These are phyloP conservation scores for Formica selysi DNA, from an alignment of 1,140 invertebrate species.

Conservation along the genomic window DNA sequence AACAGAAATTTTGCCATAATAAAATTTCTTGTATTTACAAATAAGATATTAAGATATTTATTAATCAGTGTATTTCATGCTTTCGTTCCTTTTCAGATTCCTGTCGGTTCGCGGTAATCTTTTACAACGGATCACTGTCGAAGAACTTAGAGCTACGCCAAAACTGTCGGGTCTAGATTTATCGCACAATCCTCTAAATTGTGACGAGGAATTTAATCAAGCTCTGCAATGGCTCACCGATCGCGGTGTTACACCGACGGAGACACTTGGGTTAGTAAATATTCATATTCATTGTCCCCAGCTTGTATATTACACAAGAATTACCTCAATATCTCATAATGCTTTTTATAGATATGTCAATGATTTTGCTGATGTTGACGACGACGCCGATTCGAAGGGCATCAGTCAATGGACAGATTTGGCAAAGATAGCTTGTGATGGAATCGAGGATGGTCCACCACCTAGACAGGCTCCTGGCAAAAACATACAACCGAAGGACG, in stretches of 20 bases:
- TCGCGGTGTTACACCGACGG: conserved; percentile 81
- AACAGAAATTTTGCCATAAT: not conserved
- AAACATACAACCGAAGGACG: conserved; percentile 35
- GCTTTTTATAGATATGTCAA: conserved; percentile 52
- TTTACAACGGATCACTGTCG: conserved; percentile 81
- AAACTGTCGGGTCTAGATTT: conserved; percentile 82
- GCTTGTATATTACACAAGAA: not conserved
- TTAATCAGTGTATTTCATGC: not conserved
- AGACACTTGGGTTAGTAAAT: conserved; percentile 65
- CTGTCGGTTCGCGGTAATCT: conserved; percentile 81
- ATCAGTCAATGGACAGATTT: conserved; percentile 82
- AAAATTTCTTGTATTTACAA: not conserved
- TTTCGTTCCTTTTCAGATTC: conserved; percentile 71
- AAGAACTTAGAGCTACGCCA: conserved; percentile 83
- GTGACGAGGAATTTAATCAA: conserved; percentile 83
- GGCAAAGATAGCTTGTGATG: conserved; percentile 80
- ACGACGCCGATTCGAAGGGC: conserved; percentile 71
- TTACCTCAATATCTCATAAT: not conserved
- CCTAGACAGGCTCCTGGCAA: conserved; percentile 56
- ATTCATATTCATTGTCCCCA: not conserved
- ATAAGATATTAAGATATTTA: not conserved
- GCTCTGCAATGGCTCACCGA: conserved; percentile 84
- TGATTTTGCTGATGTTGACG: conserved; percentile 61
- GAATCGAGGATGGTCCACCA: conserved; percentile 78
- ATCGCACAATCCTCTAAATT: conserved; percentile 83